phyloP scores from a whole-genome alignment of 2,113 vertebrate species.

The Rhinolophus ferrumequinum region DNA sequence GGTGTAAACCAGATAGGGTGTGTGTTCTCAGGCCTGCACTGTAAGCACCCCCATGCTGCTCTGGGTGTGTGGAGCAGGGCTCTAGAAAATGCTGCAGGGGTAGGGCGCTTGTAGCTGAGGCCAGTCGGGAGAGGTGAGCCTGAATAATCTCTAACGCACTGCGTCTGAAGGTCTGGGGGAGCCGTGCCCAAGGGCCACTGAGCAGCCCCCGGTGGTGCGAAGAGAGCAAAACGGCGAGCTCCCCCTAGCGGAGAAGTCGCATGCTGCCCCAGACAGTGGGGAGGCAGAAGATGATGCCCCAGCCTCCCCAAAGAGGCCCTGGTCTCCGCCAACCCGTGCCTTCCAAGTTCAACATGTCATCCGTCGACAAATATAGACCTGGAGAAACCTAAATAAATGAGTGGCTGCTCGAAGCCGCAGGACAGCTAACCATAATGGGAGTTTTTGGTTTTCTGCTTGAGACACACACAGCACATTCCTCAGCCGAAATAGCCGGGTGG shows the following conservation, averaged over 20 bases:
- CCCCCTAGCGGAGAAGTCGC: neutral
- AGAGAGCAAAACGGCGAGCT: neutral
- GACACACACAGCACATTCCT: slow-evolving; percentile 91
- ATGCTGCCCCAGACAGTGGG: neutral
- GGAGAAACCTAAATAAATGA: slow-evolving; percentile 93
- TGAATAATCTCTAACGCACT: neutral
- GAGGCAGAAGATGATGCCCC: slow-evolving; percentile 63
- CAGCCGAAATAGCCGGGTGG: slow-evolving; percentile 90
- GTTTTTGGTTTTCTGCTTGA: slow-evolving; percentile 86
- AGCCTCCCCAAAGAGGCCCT: slow-evolving; percentile 1
- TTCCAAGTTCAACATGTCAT: slow-evolving; percentile 92
- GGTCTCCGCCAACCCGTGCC: neutral
- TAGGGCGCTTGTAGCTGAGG: neutral
- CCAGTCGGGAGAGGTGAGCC: too few relatives aligned
- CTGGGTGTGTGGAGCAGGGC: too few relatives aligned
- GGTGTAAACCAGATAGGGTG: too few relatives aligned
- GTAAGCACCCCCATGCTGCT: rapidly evolving
- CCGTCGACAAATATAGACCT: slow-evolving; percentile 94
- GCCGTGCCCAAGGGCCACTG: too few relatives aligned
- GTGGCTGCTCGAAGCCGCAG: slow-evolving; percentile 90
- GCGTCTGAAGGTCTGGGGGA: neutral
- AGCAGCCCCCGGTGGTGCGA: neutral
- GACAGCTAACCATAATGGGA: slow-evolving; percentile 93
- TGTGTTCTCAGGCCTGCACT: neutral
- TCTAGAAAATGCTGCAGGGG: neutral